Evolutionary conservation across 1,140 invertebrate species (phyloP), one percentile per base, ranked within the genome.

Genomic region (Drosophila nigromelanica): DNA sequence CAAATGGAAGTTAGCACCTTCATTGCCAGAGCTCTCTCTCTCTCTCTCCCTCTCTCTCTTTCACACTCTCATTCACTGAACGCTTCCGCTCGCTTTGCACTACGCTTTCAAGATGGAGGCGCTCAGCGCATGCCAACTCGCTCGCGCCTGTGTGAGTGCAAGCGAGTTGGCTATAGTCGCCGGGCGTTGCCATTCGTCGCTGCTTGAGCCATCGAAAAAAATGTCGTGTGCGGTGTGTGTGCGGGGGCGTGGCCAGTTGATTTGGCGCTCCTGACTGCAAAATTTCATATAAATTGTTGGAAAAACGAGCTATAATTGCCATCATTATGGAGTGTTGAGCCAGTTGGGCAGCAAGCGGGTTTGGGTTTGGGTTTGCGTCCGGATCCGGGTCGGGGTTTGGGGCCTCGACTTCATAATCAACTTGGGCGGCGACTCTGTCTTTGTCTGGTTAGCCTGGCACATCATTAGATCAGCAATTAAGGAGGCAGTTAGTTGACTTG

Each of bases 251-350:
- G 73, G 62, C 45, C 50, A 54, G 43, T 15, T 59, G 47, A 60
- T 33, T 52, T 60, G 62, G 33, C 55, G 21, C 66, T 56, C 30
- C 55, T 72, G 47, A 35, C 48, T 56, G 51, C 43, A 70, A 89
- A 89, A 89, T 89, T 83, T 87, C 76, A 89, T 83, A 89, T 89
- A 89, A 89, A 89, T 89, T 89, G 83, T 91, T 91, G 86, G 90
- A 87, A 91, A 91, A 91, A 91, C 90, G 90, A 91, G 90, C 82
- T 87, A 91, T 91, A 91, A 91, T 91, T 91, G 87, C 86, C 82
- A 86, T 91, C 90, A 91, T 91, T 91, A 91, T 90, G 90, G 90
- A 91, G 90, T 91, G 90, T 91, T 86, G 82, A 87, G 82, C 70
- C 87, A 89, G 83, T 82, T 83, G 66, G 69, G 51, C 51, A 55